Percentiles rank a stretch among this genome's conserved stretches.
These are phyloP conservation scores for Caenorhabditis uteleia DNA, from an alignment of 2,888 invertebrate species.

Conservation along the genomic window DNA sequence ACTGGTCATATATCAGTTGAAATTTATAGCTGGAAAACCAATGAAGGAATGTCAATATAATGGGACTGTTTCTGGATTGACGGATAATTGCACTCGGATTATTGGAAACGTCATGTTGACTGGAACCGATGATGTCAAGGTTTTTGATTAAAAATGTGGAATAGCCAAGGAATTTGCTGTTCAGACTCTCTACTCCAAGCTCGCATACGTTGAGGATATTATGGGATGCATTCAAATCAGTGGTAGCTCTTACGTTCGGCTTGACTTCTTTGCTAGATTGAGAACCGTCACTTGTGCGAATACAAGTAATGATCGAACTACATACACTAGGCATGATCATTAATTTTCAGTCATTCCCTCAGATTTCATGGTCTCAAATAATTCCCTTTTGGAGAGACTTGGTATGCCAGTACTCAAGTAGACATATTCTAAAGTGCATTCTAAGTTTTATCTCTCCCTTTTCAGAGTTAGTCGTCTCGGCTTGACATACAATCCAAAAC, in stretches of 20 bases:
- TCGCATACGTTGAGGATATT: conserved; percentile 26
- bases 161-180: not conserved
- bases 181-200: conserved; percentile 26
- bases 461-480: conserved; percentile 31
- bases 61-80: conserved; percentile 19
- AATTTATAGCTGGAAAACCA: conserved; percentile 21
- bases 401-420: conserved; percentile 36
- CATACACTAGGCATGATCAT: not conserved
- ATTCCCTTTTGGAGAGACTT: conserved; percentile 26
- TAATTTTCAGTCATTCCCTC: conserved; percentile 12
- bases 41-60: conserved; percentile 31
- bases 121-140: conserved; percentile 16
- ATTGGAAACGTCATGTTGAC: conserved; percentile 1
- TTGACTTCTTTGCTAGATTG: conserved; percentile 37
- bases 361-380: conserved; percentile 27
- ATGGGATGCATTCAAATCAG: conserved; percentile 29
- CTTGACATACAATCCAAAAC: conserved; percentile 26
- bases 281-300: conserved; percentile 20
- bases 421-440: not conserved
- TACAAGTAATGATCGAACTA: conserved; percentile 4
- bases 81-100: conserved; percentile 30
- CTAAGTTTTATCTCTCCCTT: not conserved
- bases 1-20: too few relatives aligned
- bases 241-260: conserved; percentile 15
- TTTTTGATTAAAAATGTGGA: not conserved